These are phyloP conservation scores for Mythimna ferrago DNA, from an alignment of 2,888 invertebrate species.

Conservation along the genomic window DNA sequence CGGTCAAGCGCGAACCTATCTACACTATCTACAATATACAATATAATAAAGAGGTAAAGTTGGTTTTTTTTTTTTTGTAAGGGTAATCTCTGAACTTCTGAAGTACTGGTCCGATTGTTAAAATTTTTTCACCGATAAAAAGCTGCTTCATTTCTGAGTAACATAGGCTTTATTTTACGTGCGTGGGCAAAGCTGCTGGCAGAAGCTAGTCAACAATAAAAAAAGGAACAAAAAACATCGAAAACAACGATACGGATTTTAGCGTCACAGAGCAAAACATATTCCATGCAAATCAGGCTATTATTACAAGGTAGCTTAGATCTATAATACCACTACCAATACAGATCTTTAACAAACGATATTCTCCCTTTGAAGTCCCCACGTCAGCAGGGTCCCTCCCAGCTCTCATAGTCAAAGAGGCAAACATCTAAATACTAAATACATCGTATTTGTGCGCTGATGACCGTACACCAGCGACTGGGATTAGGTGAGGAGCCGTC, in stretches of 20 bases:
- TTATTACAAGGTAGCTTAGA: neutral
- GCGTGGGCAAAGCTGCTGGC: no score
- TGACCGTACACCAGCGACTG: slow-evolving; percentile 41
- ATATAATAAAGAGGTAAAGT: no score
- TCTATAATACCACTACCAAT: neutral
- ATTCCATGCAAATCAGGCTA: neutral
- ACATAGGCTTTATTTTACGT: no score
- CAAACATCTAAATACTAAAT: slow-evolving; percentile 47
- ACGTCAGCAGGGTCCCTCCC: neutral
- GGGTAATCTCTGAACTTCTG: no score
- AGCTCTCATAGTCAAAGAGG: slow-evolving; percentile 43
- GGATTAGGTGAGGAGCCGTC: slow-evolving; percentile 42
- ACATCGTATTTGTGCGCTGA: slow-evolving; percentile 38
- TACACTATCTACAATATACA: no score
- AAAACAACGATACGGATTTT: neutral
- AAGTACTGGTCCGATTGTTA: no score
- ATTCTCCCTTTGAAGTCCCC: neutral
- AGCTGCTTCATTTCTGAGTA: no score
- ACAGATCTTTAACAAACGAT: neutral
- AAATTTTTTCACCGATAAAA: no score
- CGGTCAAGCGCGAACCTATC: no score
- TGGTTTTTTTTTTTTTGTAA: no score
- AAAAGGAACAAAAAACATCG: no score
- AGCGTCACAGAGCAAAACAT: neutral
- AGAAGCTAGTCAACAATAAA: no score